Evolutionary conservation across 1,140 invertebrate species (phyloP).

Genomic region (Ylistrum balloti): DNA sequence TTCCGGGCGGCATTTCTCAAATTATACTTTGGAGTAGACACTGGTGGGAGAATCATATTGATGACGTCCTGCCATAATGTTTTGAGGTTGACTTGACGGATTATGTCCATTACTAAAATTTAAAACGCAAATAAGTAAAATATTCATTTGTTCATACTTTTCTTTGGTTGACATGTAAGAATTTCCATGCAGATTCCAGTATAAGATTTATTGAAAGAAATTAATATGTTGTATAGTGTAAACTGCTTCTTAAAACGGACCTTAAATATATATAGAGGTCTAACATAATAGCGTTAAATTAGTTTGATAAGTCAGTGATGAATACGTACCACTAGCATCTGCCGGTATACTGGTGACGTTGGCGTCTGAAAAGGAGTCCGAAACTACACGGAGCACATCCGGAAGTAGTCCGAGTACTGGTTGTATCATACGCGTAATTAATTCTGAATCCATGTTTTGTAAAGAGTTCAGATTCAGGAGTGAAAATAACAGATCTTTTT

Average conservation of each 20-base stretch:
- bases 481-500: neutral
- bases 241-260: too few relatives aligned
- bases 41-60: neutral
- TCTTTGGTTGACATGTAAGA: too few relatives aligned
- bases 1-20: neutral
- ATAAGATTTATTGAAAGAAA: too few relatives aligned
- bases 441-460: neutral
- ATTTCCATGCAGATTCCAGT: too few relatives aligned
- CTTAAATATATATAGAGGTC: too few relatives aligned
- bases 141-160: neutral
- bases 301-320: too few relatives aligned
- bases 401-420: neutral
- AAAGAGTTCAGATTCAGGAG: neutral
- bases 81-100: neutral
- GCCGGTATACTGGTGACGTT: conserved; percentile 17
- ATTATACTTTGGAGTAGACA: neutral
- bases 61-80: conserved; percentile 3
- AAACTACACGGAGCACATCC: neutral
- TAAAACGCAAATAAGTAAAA: neutral
- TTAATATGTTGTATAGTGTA: too few relatives aligned
- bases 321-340: neutral
- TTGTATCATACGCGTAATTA: neutral
- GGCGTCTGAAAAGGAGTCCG: neutral
- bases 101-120: neutral
- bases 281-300: too few relatives aligned